Evolutionary conservation across 1,140 invertebrate genomes (phyloP), one percentile per base, ranked within the genome.

Genomic region (Oryzaephilus surinamensis): DNA sequence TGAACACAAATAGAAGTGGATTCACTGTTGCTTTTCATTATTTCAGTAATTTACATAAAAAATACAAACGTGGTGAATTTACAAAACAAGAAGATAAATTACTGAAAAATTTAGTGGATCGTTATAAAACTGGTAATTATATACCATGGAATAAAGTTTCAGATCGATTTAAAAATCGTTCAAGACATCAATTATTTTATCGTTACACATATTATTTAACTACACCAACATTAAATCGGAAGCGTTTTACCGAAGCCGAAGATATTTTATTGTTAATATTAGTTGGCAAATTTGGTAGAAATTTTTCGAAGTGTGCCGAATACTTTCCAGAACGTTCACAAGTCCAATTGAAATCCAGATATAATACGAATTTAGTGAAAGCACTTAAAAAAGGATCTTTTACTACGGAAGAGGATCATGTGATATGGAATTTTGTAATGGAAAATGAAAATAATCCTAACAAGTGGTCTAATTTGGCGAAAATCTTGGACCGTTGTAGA

Each of bases 1-100:
- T 83, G 8, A 54, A 57, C 1, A 77, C 67, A 11, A 63, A 65
- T 2, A 63, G 80, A 19, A 73, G 72, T 11, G 73, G 68, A 6
- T 81, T 77, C 52, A 76, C 79, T 45, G 76, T 73, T 49, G 79
- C 78, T 55, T 63, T 79, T 3, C 72, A 77, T 46, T 78, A 69
- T 50, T 67, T 71, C 13, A 72, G 69, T 1, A 66, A 67, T 32
- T 58, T 69, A 47, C 52, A 38, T 13, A 61, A 58, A 41, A 58
- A 48, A 41, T 52, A 56, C 40, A 55, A 46, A 40, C 50, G 57
- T 6, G 43, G 52, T 20, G 61, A 60, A 35, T 82, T 79, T 76
- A 63, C 63, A n/a, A 50, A 59, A 18, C 58, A 69, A 42, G 79
- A 83, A 52, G 73, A 80, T 45, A 55, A 66, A 24, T 65, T 63